These are phyloP conservation scores for Sphinx pinastri DNA, from an alignment of 2,888 invertebrate genomes.

Conservation along the genomic window DNA sequence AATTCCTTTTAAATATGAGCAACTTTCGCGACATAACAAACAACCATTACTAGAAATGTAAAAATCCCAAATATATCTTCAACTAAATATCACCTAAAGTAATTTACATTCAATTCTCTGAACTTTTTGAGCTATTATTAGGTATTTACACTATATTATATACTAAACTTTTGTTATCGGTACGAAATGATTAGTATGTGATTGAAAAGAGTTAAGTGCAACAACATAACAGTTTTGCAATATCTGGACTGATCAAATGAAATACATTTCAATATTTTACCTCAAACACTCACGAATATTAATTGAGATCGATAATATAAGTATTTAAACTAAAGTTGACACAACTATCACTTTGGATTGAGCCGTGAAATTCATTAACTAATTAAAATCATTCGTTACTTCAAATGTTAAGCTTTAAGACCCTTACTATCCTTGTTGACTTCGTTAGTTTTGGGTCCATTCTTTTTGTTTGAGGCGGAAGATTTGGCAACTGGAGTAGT, in stretches of 20 bases:
- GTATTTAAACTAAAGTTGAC: constrained; percentile 32
- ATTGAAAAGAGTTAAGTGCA: constrained; percentile 2
- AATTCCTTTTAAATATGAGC: constrained; percentile 30
- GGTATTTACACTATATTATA: constrained; percentile 29
- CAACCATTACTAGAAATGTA: constrained; percentile 22
- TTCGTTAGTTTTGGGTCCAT: constrained; percentile 46
- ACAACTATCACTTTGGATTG: constrained; percentile 58
- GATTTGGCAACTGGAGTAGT: constrained; percentile 28
- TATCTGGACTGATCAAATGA: neutral
- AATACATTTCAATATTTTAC: constrained; percentile 12
- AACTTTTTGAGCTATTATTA: constrained; percentile 30
- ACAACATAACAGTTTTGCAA: neutral
- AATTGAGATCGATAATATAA: constrained; percentile 22
- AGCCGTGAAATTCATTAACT: constrained; percentile 50
- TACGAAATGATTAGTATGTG: constrained; percentile 2
- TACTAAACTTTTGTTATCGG: neutral
- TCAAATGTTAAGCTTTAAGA: constrained; percentile 53
- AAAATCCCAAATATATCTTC: constrained; percentile 24
- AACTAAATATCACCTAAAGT: neutral
- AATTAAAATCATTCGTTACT: constrained; percentile 29
- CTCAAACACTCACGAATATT: constrained; percentile 27
- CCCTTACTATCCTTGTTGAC: constrained; percentile 44
- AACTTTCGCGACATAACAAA: constrained; percentile 25
- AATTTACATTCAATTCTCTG: constrained; percentile 13
- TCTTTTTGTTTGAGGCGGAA: constrained; percentile 39